phyloP scores from a whole-genome alignment of 2,797 vertebrate species.

The Chelmon rostratus region DNA sequence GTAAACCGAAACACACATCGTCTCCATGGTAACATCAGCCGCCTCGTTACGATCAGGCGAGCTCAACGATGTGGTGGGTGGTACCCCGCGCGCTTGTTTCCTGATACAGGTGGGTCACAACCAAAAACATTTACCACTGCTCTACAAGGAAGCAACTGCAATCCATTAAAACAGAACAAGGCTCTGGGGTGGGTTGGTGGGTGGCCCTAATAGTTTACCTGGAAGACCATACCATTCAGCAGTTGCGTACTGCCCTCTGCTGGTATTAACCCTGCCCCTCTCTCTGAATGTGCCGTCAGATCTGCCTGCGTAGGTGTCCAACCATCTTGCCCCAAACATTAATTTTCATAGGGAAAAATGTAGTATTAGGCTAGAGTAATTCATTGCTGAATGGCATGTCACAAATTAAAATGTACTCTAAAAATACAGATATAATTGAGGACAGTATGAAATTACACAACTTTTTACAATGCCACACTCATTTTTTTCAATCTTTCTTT shows the following conservation, averaged over 20 bases:
- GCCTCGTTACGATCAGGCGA: conserved; percentile 24
- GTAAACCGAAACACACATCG: conserved; percentile 39
- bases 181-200: not conserved
- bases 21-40: conserved; percentile 52
- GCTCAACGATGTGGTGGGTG: conserved; percentile 6
- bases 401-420: not conserved
- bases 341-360: not conserved
- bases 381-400: not conserved
- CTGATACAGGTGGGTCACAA: not conserved
- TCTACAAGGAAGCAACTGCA: too few species aligned
- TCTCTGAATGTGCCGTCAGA: not conserved
- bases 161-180: not conserved
- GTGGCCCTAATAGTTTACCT: conserved; percentile 14
- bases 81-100: not conserved
- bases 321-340: not conserved
- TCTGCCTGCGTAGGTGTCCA: not conserved
- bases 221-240: not conserved
- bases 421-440: not conserved
- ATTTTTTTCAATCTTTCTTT: too few species aligned
- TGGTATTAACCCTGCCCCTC: not conserved
- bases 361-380: too few species aligned
- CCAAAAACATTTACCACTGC: not conserved
- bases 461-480: too few species aligned
- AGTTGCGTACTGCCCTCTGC: conserved; percentile 9
- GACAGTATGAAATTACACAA: not conserved